Conservation (phyloP, 2,888 invertebrate species). For the Polia nebulosa region DNA sequence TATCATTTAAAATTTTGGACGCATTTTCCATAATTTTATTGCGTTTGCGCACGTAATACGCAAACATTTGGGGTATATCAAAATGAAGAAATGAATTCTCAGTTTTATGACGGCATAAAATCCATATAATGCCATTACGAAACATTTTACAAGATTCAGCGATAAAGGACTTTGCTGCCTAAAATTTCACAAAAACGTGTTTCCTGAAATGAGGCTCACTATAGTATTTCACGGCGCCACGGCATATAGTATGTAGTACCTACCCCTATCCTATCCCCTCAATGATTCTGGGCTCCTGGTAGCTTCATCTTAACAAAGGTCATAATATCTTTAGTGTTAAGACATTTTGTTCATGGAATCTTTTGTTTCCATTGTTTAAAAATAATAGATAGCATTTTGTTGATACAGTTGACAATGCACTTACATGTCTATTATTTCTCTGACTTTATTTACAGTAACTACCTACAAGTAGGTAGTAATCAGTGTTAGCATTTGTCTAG, state of each 20-base stretch:
- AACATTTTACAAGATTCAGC: neutral
- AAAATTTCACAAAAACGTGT: conserved; percentile 19
- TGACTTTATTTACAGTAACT: conserved; percentile 16
- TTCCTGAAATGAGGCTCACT: conserved; percentile 2
- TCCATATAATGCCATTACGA: neutral
- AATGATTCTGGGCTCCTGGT: neutral
- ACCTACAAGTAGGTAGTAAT: conserved; percentile 4
- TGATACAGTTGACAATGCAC: conserved; percentile 14
- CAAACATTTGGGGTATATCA: neutral
- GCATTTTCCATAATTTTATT: too few relatives aligned
- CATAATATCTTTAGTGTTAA: neutral
- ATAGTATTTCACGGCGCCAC: neutral
- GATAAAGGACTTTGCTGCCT: neutral
- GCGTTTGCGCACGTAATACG: neutral
- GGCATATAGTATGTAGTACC: neutral
- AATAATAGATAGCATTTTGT: conserved; percentile 3
- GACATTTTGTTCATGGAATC: neutral
- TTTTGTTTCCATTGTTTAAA: conserved; percentile 6
- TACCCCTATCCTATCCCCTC: neutral
- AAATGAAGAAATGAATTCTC: neutral
- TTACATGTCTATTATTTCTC: conserved; percentile 24
- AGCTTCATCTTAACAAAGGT: neutral
- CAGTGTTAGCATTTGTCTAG: conserved; percentile 14
- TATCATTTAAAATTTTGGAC: neutral
- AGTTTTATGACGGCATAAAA: neutral